phyloP scores from a whole-genome alignment of 2,797 vertebrate genomes.

The Syngnathus rostellatus region DNA sequence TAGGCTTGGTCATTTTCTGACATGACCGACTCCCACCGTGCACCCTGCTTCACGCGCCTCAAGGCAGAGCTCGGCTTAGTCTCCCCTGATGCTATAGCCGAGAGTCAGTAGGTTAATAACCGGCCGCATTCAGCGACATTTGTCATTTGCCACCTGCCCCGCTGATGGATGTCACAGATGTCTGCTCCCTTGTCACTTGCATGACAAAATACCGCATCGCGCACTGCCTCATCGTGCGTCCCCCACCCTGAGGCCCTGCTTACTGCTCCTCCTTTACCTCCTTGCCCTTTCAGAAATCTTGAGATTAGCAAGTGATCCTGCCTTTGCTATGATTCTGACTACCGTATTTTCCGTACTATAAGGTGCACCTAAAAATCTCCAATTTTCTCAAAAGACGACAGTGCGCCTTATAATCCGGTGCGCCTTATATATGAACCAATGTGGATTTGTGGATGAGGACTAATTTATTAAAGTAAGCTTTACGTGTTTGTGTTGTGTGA shows the following conservation, averaged over 20 bases:
- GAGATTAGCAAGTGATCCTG: background rate
- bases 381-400: too few relatives aligned
- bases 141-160: conserved; percentile 57
- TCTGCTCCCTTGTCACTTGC: conserved; percentile 56
- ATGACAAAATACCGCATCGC: conserved; percentile 55
- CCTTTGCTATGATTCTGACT: too few relatives aligned
- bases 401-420: too few relatives aligned
- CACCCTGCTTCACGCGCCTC: conserved; percentile 15
- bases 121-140: conserved; percentile 49
- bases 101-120: conserved; percentile 63
- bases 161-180: conserved; percentile 58
- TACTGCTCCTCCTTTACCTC: background rate
- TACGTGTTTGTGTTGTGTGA: too few relatives aligned
- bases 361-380: too few relatives aligned
- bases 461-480: too few relatives aligned
- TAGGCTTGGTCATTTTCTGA: background rate
- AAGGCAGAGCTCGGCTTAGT: conserved; percentile 39
- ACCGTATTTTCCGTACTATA: too few relatives aligned
- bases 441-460: too few relatives aligned
- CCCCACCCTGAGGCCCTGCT: conserved; percentile 15
- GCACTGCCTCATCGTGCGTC: conserved; percentile 14
- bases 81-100: conserved; percentile 35
- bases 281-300: background rate
- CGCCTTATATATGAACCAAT: too few relatives aligned
- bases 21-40: background rate